These are phyloP conservation scores for Micronisus gabar DNA, from an alignment of 2,113 vertebrate species.

Conservation along the genomic window DNA sequence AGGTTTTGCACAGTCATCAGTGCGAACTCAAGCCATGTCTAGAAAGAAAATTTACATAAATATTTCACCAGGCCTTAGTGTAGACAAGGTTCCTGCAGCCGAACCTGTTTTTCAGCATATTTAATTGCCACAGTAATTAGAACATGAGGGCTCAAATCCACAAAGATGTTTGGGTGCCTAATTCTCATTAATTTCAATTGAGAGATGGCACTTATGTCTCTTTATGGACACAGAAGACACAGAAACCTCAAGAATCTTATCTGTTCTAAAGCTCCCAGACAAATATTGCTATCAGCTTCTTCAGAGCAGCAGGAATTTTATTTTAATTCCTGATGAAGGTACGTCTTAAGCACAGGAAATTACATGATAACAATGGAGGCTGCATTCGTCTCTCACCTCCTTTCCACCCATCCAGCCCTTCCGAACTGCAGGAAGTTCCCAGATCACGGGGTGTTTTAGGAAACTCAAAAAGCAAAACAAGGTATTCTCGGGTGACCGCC, in stretches of 20 bases:
- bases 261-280: slow-evolving; percentile 26
- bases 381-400: not conserved
- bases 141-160: slow-evolving; percentile 55
- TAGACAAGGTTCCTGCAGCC: slow-evolving; percentile 15
- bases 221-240: not conserved
- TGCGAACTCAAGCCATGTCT: slow-evolving; percentile 39
- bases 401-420: not conserved
- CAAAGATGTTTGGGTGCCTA: slow-evolving; percentile 43
- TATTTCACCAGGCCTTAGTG: not conserved
- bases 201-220: slow-evolving; percentile 33
- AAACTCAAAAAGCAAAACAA: not conserved
- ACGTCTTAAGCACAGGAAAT: not conserved
- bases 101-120: slow-evolving; percentile 51
- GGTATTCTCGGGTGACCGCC: not conserved
- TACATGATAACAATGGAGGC: not conserved
- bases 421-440: not conserved
- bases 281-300: slow-evolving; percentile 29
- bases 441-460: not conserved
- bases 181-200: slow-evolving; percentile 59
- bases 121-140: slow-evolving; percentile 63
- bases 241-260: slow-evolving; percentile 61
- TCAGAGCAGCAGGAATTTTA: not conserved
- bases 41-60: slow-evolving; percentile 62
- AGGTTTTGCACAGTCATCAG: slow-evolving; percentile 41
- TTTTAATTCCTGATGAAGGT: slow-evolving; percentile 8